These are phyloP conservation scores for Ictidomys tridecemlineatus DNA, from an alignment of 2,113 vertebrate genomes.

Conservation along the genomic window DNA sequence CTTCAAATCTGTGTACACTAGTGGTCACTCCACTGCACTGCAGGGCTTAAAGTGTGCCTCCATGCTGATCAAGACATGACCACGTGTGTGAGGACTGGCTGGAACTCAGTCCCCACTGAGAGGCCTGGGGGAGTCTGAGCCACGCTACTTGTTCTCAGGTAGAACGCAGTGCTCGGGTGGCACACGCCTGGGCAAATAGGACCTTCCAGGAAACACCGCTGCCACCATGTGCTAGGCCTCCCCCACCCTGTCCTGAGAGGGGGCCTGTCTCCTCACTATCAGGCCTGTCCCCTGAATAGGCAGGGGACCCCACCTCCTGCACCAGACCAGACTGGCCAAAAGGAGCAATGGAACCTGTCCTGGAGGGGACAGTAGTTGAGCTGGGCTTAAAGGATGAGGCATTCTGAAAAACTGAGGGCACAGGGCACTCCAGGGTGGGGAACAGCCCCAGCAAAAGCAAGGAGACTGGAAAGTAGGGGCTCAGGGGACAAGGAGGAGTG, in stretches of 20 bases:
- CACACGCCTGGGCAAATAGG: background rate
- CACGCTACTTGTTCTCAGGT: background rate
- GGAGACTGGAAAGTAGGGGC: background rate
- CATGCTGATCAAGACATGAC: background rate
- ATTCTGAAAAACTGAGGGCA: background rate
- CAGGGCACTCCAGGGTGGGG: background rate
- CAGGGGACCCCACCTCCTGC: background rate
- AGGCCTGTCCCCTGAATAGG: background rate
- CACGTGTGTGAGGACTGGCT: rapidly evolving
- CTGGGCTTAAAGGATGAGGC: background rate
- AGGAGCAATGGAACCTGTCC: background rate
- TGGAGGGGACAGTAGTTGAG: background rate
- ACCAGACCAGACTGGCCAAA: background rate
- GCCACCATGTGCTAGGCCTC: background rate
- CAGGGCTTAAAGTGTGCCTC: background rate
- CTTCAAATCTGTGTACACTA: background rate
- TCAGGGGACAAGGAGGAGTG: background rate
- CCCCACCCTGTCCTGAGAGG: background rate
- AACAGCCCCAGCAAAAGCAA: background rate
- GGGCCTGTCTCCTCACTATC: background rate
- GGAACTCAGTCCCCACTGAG: background rate
- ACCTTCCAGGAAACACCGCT: background rate
- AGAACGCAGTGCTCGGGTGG: background rate
- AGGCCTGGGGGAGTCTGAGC: background rate
- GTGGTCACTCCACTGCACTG: background rate